Evolutionary conservation across 2,797 vertebrate genomes (phyloP).

Genomic region (Masticophis lateralis): DNA sequence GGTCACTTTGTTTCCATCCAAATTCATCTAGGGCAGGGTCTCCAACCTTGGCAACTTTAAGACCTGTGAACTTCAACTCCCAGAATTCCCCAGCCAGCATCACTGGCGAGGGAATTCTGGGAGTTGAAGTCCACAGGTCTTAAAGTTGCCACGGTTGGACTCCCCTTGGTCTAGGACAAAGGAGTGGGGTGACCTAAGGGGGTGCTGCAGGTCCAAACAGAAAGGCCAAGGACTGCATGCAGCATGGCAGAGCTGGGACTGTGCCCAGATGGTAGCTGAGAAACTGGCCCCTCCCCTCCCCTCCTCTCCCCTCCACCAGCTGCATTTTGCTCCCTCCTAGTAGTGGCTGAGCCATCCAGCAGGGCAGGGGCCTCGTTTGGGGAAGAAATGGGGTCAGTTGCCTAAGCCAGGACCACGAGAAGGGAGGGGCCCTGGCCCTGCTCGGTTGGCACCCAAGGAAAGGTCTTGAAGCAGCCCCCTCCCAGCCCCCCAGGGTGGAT

Average conservation of each 20-base stretch:
- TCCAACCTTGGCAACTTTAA: too few species aligned
- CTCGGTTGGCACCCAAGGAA: background rate
- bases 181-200: background rate
- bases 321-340: background rate
- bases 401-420: background rate
- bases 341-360: background rate
- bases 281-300: background rate
- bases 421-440: background rate
- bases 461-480: background rate
- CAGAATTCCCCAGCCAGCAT: too few species aligned
- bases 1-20: too few species aligned
- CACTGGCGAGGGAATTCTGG: too few species aligned
- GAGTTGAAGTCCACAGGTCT: background rate
- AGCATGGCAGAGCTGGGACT: background rate
- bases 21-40: too few species aligned
- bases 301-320: background rate
- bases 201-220: background rate
- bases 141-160: background rate
- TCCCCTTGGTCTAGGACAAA: background rate
- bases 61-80: background rate
- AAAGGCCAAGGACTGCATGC: background rate
- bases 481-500: background rate
- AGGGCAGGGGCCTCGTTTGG: background rate
- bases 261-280: background rate
- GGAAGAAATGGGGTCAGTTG: background rate